Percentiles rank a stretch among this genome's conserved stretches.
These are phyloP conservation scores for Pipistrellus nathusii DNA, from an alignment of 2,797 vertebrate species.

Conservation along the genomic window DNA sequence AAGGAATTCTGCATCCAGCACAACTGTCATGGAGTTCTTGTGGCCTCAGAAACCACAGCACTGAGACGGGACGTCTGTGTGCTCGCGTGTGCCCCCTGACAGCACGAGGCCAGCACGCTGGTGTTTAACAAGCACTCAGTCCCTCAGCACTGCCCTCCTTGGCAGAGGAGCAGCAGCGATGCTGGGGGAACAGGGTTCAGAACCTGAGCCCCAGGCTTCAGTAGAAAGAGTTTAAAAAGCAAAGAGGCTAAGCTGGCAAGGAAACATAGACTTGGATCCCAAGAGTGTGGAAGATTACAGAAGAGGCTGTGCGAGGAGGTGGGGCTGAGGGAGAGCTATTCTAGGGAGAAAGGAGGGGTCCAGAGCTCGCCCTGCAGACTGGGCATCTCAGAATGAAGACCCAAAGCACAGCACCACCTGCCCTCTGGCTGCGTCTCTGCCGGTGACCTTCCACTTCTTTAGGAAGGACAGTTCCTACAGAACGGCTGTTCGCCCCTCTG, in stretches of 20 bases:
- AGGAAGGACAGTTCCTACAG: background rate
- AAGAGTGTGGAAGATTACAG: constrained; percentile 62
- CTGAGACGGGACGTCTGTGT: background rate
- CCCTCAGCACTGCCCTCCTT: background rate
- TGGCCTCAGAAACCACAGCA: constrained; percentile 83
- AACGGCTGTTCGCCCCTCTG: background rate
- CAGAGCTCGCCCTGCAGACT: background rate
- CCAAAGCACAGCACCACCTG: background rate
- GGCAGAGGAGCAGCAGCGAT: background rate
- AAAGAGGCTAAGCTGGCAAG: constrained; percentile 53
- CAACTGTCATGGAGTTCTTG: constrained; percentile 61
- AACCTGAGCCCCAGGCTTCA: background rate
- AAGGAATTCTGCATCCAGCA: constrained; percentile 67
- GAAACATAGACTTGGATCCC: constrained; percentile 41
- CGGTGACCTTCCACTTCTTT: background rate
- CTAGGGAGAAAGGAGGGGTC: background rate
- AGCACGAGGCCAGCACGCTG: background rate
- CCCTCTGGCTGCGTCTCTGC: background rate
- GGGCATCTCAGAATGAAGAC: background rate
- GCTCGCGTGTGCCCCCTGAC: background rate
- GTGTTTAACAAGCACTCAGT: background rate
- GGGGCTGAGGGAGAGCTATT: background rate
- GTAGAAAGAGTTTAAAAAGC: constrained; percentile 7
- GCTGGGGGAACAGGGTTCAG: background rate
- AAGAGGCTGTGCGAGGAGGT: background rate